Evolutionary conservation across 2,888 invertebrate genomes (phyloP), one percentile per base, ranked within the genome.

Genomic region (Drosophila koepferae): DNA sequence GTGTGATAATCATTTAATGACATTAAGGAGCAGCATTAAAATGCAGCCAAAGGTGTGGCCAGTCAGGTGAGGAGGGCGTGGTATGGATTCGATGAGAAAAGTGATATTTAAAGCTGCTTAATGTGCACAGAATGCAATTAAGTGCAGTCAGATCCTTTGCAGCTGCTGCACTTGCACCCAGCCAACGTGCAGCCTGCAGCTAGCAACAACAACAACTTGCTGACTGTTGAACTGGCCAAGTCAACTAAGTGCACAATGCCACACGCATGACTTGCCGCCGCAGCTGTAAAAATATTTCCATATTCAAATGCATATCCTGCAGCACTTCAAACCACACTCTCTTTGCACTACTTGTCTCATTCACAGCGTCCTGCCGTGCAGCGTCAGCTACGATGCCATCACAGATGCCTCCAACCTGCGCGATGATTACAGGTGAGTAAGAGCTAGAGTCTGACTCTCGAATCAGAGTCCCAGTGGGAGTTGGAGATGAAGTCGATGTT

Each of bases 291-390:
- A 62, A 63, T 66, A 60, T 61, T 70, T 49, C 20, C 63, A 58
- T 60, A 72, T 63, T 74, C 60, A 58, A 63, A 71, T 70, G 43
- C 66, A 68, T 65, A 58, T 58, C 34, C 28, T 69, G 40, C 31
- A 63, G 31, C 59, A 18, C 56, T 72, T 46, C 60, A 36, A 43
- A 8, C 23, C 60, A 14, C 14, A 16, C 16, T 7, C 16, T 9
- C 34, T 34, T 34, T 2, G 28, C 28, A 28, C n/a, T n/a, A n/a
- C n/a, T 34, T 48, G 9, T 77, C 92, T 62, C 54, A 40, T 68
- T 89, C 93, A 20, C 92, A 95, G 95, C 82, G 95, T 95, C 2
- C 90, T 95, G 36, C 95, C 95, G 4, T 95, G 95, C 90, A 95
- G 94, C 80, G 95, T 95, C 44, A 92, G 92, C 76, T 93, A 93